These are phyloP conservation scores for Cheilinus undulatus DNA, from an alignment of 2,113 vertebrate species.

Conservation along the genomic window DNA sequence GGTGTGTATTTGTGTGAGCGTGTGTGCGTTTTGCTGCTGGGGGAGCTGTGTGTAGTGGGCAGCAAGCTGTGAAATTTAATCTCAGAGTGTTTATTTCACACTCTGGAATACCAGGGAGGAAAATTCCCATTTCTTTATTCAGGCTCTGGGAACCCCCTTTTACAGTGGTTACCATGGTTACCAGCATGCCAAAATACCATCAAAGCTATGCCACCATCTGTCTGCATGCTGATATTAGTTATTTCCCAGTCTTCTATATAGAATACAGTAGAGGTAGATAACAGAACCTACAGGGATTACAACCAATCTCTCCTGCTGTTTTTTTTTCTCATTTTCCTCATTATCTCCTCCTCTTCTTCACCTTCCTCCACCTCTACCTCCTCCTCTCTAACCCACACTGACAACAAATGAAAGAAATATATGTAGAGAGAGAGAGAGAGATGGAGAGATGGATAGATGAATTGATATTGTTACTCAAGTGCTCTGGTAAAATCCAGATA, in stretches of 20 bases:
- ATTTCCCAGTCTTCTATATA: constrained; percentile 4
- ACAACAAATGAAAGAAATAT: too few species aligned
- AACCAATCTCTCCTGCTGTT: not conserved
- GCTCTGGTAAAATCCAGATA: too few species aligned
- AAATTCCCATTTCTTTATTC: constrained; percentile 55
- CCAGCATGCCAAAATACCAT: constrained; percentile 63
- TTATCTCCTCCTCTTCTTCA: not conserved
- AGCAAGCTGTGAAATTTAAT: constrained; percentile 70
- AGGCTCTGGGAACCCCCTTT: constrained; percentile 41
- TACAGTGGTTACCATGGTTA: constrained; percentile 56
- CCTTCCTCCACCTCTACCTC: not conserved
- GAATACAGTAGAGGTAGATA: not conserved
- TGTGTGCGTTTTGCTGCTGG: constrained; percentile 32
- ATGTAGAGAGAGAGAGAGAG: too few species aligned
- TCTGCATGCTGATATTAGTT: constrained; percentile 37
- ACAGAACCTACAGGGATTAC: not conserved
- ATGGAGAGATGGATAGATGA: too few species aligned
- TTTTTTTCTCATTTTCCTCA: not conserved
- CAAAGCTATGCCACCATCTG: constrained; percentile 46
- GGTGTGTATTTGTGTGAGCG: constrained; percentile 3
- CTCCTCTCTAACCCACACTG: not conserved
- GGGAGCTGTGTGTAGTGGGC: constrained; percentile 36
- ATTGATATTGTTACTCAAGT: too few species aligned
- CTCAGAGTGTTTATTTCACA: constrained; percentile 69
- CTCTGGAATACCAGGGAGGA: constrained; percentile 51